A percentile compares a stretch with the other conserved stretches of the same genome.
Conservation (phyloP, 2,888 invertebrate genomes). For the Baronia brevicornis region DNA sequence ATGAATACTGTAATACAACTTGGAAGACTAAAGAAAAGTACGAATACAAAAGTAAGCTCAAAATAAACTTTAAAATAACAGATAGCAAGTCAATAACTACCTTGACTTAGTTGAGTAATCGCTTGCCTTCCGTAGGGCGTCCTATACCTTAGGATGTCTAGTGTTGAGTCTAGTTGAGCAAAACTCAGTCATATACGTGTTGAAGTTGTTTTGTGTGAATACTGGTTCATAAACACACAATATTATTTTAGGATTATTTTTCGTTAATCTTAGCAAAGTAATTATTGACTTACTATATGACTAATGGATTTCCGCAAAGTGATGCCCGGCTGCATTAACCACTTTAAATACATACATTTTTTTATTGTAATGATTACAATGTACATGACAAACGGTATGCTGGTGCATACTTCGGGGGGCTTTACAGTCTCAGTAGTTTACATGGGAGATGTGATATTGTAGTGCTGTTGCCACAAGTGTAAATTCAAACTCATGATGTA, state of each 20-base stretch:
- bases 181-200: no score
- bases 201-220: no score
- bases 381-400: conserved; percentile 18
- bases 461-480: conserved; percentile 18
- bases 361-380: no score
- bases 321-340: no score
- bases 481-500: neutral
- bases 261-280: no score
- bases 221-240: no score
- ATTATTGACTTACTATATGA: no score
- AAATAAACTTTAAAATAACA: conserved; percentile 8
- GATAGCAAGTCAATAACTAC: conserved; percentile 1
- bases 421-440: conserved; percentile 32
- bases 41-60: conserved; percentile 16
- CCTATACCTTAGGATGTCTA: no score
- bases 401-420: conserved; percentile 28
- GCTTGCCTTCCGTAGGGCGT: neutral
- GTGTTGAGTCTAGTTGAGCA: no score
- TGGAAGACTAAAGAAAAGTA: conserved; percentile 36
- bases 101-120: conserved; percentile 2
- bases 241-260: no score
- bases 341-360: no score
- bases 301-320: no score
- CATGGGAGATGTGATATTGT: conserved; percentile 15
- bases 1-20: conserved; percentile 51